Percentiles rank a stretch among this genome's conserved stretches.
Conservation (phyloP, 2,797 vertebrate genomes). For the Kryptolebias ocellatus region DNA sequence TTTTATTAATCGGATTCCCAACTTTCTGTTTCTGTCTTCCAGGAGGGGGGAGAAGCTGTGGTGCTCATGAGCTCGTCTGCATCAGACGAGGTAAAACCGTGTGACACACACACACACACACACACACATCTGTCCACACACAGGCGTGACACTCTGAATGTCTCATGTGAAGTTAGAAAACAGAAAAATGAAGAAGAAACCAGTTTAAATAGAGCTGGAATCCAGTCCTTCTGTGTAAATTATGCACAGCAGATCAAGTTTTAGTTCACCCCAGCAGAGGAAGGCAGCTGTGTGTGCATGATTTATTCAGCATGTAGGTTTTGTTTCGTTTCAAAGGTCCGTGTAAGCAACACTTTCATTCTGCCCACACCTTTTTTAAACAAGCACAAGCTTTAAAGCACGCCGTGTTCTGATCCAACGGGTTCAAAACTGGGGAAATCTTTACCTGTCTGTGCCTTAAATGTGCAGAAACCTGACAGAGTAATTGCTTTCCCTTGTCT, state of each 20-base stretch:
- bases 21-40: constrained; percentile 51
- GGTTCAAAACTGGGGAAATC: constrained; percentile 5
- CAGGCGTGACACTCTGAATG: neutral
- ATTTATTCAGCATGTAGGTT: constrained; percentile 75
- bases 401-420: neutral
- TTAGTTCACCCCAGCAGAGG: constrained; percentile 59
- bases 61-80: constrained; percentile 97
- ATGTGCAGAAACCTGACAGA: neutral
- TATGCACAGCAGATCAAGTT: constrained; percentile 79
- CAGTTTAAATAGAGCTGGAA: constrained; percentile 33
- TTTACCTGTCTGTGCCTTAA: neutral
- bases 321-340: constrained; percentile 65
- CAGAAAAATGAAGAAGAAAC: neutral
- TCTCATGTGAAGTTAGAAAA: neutral
- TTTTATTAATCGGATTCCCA: constrained; percentile 5
- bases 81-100: constrained; percentile 91
- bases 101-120: neutral
- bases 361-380: constrained; percentile 49
- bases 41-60: constrained; percentile 96
- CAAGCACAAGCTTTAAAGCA: constrained; percentile 23
- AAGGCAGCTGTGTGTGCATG: constrained; percentile 67
- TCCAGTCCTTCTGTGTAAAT: constrained; percentile 65
- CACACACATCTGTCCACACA: too few relatives aligned
- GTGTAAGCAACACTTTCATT: constrained; percentile 72
- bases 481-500: constrained; percentile 21